Evolutionary conservation across 2,888 invertebrate species (phyloP), one percentile per base, ranked within the genome.

Genomic region (Argynnis bischoffii): DNA sequence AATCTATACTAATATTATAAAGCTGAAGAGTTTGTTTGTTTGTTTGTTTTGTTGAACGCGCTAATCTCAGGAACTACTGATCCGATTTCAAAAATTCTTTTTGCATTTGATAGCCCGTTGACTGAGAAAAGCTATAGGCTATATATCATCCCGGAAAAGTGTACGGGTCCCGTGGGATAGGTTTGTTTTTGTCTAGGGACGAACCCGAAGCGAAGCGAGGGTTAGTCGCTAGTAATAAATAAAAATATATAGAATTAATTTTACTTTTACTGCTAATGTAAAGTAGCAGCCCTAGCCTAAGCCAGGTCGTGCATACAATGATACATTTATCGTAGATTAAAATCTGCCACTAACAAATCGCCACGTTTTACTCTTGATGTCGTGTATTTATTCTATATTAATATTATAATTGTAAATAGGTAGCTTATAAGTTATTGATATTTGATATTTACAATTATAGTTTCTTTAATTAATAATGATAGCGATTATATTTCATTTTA

Each of bases 291-390:
- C 60, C 66, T 60, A 18, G 60, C 50, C 50, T 21, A 63, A 72
- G 63, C 59, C 75, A 75, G 76, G 71, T 75, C 75, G 67, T 69
- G 74, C 67, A 57, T 64, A 81, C 83, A 84, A 84, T 84, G 86
- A 86, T 81, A 83, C 82, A 88, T 87, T 85, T 81, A 81, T 83
- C 80, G 79, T 51, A 84, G 86, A 88, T 88, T 87, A 83, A 82
- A 84, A 89, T 89, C 87, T 83, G 84, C 81, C 77, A 78, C 70
- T 77, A 82, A 88, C 86, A 87, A 88, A 88, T 89, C 78, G 81
- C 75, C 75, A 78, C 75, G 83, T 81, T 83, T 79, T 77, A 75
- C 75, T 73, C 72, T 66, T 75, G 71, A 74, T 74, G 75, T 75
- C 66, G 66, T 65, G 66, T 55, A 66, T 48, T 53, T 64, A 69